Base-by-base conservation (phyloP, 37 sponge, comb jelly and placozoan species). In the Eunapius fragilis region DNA sequence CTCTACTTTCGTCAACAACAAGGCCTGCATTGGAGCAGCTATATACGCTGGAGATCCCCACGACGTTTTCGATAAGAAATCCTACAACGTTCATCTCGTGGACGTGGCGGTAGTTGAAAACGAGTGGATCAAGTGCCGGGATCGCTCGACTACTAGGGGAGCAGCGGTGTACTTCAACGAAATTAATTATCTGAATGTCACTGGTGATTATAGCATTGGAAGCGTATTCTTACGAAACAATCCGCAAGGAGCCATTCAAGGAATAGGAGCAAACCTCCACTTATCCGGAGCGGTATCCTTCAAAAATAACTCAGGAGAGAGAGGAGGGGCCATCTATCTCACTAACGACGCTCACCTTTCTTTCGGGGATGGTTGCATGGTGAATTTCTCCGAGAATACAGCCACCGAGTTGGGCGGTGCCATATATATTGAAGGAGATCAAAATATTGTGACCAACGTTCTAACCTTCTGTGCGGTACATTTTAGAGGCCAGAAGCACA, bases 311-410 rank as follows among this genome's bases (percentile, higher is more conserved):
- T 13, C 12, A 9, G 80, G 72, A 32, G 71, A 80, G 32, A 79
- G 74, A 22, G 87, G 87, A 3, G 87, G 80, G 23, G 87, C 87
- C 12, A 0, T 86, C 11, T 50, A 67, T 35, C 31, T 86, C 67
- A 45, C 36, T 24, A 80, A 86, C n/a, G 36, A 72, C 71, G n/a
- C 87, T 5, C 3, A 73, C 35, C 74, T 86, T 2, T 80, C 67
- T 68, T 47, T 86, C 35, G 32, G 23, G 9, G 80, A 86, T 50
- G 80, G 80, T 32, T 73, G 68, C 12, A 72, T 47, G 22, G 47
- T 86, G 13, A 25, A 31, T 3, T 86, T 86, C 31, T n/a, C 22
- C 2, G 25, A 49, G 9, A 86, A 86, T 38, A 26, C 33, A 5
- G 87, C 75, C 7, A 17, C 70, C 22, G 7, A 28, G 24, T 27